Percentiles rank a stretch among this genome's conserved stretches.
These are phyloP conservation scores for Papilio helenus DNA, from an alignment of 1,140 invertebrate species.

Conservation along the genomic window DNA sequence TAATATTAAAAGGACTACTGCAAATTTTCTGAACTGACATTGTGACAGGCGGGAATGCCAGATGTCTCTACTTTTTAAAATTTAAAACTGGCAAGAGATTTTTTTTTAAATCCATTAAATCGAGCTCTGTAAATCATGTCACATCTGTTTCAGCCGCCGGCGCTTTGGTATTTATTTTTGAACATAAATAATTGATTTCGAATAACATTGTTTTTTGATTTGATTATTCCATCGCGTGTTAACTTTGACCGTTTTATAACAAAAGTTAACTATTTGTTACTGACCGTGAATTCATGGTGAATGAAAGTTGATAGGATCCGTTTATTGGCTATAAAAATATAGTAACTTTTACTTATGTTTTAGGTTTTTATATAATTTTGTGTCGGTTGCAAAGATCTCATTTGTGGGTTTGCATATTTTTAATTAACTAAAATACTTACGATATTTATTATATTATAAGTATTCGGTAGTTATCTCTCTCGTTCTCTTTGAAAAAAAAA, in stretches of 20 bases:
- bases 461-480: too few relatives aligned
- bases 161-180: conserved; percentile 23
- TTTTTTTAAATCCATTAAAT: conserved; percentile 40
- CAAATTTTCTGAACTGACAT: conserved; percentile 16
- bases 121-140: conserved; percentile 32
- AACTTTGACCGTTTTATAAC: conserved; percentile 28
- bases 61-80: conserved; percentile 32
- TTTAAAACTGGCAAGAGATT: conserved; percentile 19
- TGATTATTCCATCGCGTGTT: conserved; percentile 35
- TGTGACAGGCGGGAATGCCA: conserved; percentile 34
- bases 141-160: conserved; percentile 35
- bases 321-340: conserved; percentile 27
- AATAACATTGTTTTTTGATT: conserved; percentile 24
- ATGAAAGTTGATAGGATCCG: background rate
- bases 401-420: too few relatives aligned
- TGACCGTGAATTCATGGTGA: conserved; percentile 33
- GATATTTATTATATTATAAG: too few relatives aligned
- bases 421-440: too few relatives aligned
- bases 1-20: conserved; percentile 28
- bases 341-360: background rate
- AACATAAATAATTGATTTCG: conserved; percentile 18
- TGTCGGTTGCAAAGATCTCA: background rate
- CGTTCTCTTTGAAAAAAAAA: too few relatives aligned
- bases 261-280: conserved; percentile 4
- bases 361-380: background rate